Evolutionary conservation across 2,888 invertebrate species (phyloP).

Genomic region (Drosophila engyochracea): DNA sequence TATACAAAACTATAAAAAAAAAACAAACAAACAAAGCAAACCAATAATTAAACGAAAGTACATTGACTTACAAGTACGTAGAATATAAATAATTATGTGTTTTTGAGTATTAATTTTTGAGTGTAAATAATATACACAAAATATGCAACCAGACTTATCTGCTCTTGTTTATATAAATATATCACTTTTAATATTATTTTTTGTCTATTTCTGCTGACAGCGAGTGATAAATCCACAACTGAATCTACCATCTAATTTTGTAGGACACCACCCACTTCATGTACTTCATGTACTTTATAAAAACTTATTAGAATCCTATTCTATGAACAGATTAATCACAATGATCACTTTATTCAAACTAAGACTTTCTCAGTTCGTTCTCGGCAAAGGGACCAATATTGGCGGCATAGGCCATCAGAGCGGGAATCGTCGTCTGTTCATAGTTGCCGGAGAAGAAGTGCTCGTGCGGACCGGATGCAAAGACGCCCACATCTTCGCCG

Average conservation of each 20-base stretch:
- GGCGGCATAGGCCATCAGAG: conserved; percentile 90
- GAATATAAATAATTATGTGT: conserved; percentile 10
- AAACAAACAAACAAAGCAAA: conserved; percentile 3
- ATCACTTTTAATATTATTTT: not conserved
- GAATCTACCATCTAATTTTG: not conserved
- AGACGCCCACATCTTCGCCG: conserved; percentile 92
- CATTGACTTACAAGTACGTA: conserved; percentile 28
- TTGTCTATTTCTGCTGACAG: not conserved
- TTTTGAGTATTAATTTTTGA: not conserved
- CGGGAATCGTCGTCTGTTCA: conserved; percentile 92
- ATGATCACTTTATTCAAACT: conserved; percentile 32
- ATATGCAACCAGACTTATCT: not conserved
- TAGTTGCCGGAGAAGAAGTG: conserved; percentile 92
- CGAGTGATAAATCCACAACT: not conserved
- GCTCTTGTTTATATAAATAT: not conserved
- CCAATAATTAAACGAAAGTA: conserved; percentile 47
- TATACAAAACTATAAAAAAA: conserved; percentile 16
- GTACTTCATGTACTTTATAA: not conserved
- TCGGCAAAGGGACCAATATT: conserved; percentile 87
- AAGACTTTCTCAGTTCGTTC: conserved; percentile 41
- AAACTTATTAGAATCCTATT: conserved; percentile 6
- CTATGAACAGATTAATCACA: conserved; percentile 20
- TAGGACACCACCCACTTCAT: not conserved
- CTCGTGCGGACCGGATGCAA: conserved; percentile 91
- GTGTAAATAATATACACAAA: not conserved